Percentiles rank a stretch among this genome's conserved stretches.
Conservation (phyloP, 2,113 vertebrate species). For the Centrocercus urophasianus region DNA sequence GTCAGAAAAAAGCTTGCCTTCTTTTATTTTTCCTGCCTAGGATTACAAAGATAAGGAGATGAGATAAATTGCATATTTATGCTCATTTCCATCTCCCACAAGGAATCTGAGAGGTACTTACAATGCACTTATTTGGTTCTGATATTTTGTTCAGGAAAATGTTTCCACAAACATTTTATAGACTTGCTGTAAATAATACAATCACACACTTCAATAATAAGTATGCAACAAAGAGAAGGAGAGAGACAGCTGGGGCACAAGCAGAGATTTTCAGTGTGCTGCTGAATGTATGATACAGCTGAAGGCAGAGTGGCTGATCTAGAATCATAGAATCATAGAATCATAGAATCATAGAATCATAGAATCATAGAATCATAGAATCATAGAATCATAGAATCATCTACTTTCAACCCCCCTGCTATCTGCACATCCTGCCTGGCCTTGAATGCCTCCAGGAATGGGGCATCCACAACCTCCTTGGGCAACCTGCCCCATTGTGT, state of each 20-base stretch:
- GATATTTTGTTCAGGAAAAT: conserved; percentile 44
- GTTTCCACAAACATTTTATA: conserved; percentile 31
- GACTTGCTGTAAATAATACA: conserved; percentile 47
- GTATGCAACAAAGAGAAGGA: not conserved
- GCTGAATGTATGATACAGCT: not conserved
- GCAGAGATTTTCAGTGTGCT: not conserved
- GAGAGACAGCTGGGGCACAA: not conserved
- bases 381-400: too few species aligned
- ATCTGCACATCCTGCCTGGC: too few species aligned
- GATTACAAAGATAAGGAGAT: conserved; percentile 1
- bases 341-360: too few species aligned
- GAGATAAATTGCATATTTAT: conserved; percentile 4
- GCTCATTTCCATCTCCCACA: not conserved
- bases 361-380: not conserved
- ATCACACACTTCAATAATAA: not conserved
- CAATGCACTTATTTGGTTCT: conserved; percentile 38
- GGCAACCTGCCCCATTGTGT: too few species aligned
- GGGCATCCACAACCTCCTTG: too few species aligned
- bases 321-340: not conserved
- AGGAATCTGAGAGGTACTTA: conserved; percentile 24
- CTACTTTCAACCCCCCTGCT: too few species aligned
- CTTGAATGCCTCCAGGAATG: too few species aligned
- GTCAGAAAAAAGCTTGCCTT: not conserved
- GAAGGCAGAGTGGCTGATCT: not conserved
- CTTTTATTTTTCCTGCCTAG: not conserved